phyloP scores from a whole-genome alignment of 2,888 invertebrate genomes.

The Tuta absoluta region DNA sequence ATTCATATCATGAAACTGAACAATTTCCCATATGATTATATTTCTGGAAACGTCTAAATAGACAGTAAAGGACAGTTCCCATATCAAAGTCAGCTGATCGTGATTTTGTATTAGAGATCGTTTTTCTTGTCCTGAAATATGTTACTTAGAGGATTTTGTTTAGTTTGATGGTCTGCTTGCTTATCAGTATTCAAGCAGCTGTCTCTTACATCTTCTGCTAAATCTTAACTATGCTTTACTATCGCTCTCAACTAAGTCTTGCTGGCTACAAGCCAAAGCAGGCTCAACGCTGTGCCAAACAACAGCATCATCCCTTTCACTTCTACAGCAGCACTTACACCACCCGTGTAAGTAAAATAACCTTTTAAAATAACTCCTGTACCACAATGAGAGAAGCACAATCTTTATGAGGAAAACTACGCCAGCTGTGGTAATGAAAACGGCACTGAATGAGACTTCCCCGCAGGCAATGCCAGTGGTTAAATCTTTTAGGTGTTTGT shows the following conservation, averaged over 20 bases:
- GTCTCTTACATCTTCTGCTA: no score
- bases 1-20: no score
- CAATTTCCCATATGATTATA: no score
- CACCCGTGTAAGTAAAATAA: not conserved
- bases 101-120: no score
- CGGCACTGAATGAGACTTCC: not conserved
- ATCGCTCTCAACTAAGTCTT: slow-evolving; percentile 1
- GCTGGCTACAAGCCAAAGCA: not conserved
- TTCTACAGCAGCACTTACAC: slow-evolving; percentile 1
- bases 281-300: not conserved
- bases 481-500: not conserved
- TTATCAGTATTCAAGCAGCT: no score
- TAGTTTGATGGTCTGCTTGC: no score
- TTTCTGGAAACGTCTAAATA: no score
- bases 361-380: not conserved
- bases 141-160: no score
- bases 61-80: no score
- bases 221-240: not conserved
- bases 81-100: no score
- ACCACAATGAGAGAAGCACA: not conserved
- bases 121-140: no score
- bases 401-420: not conserved
- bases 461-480: not conserved
- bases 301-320: not conserved
- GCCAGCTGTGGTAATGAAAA: not conserved